phyloP scores from a whole-genome alignment of 2,888 invertebrate genomes.

The Salticus scenicus region DNA sequence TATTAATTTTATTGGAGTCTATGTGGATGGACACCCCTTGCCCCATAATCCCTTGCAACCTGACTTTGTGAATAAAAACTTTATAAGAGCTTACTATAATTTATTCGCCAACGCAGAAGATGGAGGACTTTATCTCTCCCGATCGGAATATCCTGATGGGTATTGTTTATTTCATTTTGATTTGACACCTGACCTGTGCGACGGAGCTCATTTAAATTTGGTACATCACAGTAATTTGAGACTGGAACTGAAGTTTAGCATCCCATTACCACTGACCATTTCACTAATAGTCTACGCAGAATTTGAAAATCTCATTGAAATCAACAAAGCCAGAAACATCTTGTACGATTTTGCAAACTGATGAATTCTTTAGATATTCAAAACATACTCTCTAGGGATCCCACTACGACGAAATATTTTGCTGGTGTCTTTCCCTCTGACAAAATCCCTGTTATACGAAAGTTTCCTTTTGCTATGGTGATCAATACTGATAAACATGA shows the following conservation, averaged over 20 bases:
- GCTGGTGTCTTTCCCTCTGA: slow-evolving; percentile 32
- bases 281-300: slow-evolving; percentile 3
- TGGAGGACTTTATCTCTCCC: slow-evolving; percentile 11
- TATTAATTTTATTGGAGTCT: slow-evolving; percentile 26
- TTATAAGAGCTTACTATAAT: slow-evolving; percentile 21
- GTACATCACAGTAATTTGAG: slow-evolving; percentile 31
- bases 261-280: background rate
- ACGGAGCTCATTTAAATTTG: slow-evolving; percentile 28
- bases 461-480: slow-evolving; percentile 15
- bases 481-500: slow-evolving; percentile 28
- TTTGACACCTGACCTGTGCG: slow-evolving; percentile 26
- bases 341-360: slow-evolving; percentile 32
- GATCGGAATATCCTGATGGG: slow-evolving; percentile 18
- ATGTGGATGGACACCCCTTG: slow-evolving; percentile 15
- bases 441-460: slow-evolving; percentile 1
- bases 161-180: slow-evolving; percentile 30
- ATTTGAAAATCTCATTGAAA: slow-evolving; percentile 31
- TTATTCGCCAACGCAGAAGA: slow-evolving; percentile 25
- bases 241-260: slow-evolving; percentile 21
- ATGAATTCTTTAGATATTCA: slow-evolving; percentile 40
- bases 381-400: slow-evolving; percentile 17
- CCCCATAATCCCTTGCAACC: slow-evolving; percentile 14
- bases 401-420: background rate
- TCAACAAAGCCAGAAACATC: slow-evolving; percentile 18
- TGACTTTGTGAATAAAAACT: slow-evolving; percentile 30